Evolutionary conservation across 2,797 vertebrate genomes (phyloP).

Genomic region (Neosilurus hyrtlii): DNA sequence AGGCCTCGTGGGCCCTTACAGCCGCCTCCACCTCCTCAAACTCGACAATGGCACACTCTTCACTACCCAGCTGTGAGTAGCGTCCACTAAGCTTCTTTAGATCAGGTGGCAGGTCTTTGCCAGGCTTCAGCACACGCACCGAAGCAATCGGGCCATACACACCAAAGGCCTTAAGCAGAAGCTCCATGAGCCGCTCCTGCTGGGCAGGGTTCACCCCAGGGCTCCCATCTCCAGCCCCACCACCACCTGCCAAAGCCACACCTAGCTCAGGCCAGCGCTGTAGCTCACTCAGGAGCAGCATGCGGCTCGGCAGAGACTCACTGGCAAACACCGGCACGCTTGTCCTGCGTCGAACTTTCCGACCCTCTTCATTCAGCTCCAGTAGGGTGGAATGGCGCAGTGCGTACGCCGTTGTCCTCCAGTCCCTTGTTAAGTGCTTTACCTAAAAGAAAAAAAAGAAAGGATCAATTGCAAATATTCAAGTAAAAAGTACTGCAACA

Average conservation of each 20-base stretch:
- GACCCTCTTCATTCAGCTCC: conserved; percentile 89
- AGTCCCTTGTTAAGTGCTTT: conserved; percentile 94
- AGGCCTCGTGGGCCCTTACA: conserved; percentile 82
- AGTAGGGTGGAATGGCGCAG: conserved; percentile 84
- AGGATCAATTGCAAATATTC: background rate
- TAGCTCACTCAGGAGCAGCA: conserved; percentile 90
- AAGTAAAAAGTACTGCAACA: background rate
- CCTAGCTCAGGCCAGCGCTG: conserved; percentile 81
- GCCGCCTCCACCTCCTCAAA: conserved; percentile 96
- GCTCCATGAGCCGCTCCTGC: conserved; percentile 92
- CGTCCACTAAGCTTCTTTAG: conserved; percentile 87
- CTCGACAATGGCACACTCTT: conserved; percentile 92
- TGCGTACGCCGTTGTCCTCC: conserved; percentile 93
- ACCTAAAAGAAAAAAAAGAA: conserved; percentile 73
- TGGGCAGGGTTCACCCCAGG: conserved; percentile 70
- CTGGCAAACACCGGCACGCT: conserved; percentile 89
- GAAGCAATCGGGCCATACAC: conserved; percentile 87
- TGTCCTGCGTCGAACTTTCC: conserved; percentile 87
- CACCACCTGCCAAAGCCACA: conserved; percentile 64
- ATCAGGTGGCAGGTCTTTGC: conserved; percentile 88
- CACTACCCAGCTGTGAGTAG: conserved; percentile 85
- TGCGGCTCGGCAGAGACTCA: conserved; percentile 91
- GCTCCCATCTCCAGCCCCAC: conserved; percentile 64
- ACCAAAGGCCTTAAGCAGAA: conserved; percentile 87
- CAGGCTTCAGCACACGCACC: conserved; percentile 88